Conservation (phyloP, 2,888 invertebrate genomes). For the Pammene fasciana region DNA sequence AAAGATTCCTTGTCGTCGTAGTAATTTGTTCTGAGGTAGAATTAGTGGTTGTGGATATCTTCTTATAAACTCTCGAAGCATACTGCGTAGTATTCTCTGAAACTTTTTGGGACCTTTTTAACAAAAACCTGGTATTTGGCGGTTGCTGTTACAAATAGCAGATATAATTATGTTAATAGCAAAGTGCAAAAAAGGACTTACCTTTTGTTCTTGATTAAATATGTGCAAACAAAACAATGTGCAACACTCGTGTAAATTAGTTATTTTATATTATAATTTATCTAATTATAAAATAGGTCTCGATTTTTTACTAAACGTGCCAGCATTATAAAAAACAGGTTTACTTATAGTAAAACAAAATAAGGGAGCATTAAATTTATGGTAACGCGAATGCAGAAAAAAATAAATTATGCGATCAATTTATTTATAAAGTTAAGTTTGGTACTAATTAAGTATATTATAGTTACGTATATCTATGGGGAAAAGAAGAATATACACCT, state of each 20-base stretch:
- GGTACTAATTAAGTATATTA: too few relatives aligned
- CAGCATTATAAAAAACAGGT: too few relatives aligned
- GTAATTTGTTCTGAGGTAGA: constrained; percentile 34
- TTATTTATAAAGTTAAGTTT: too few relatives aligned
- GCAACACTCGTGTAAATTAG: background rate
- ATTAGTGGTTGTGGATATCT: constrained; percentile 42
- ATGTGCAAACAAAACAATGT: constrained; percentile 7
- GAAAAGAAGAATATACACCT: too few relatives aligned
- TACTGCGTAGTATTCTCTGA: constrained; percentile 45
- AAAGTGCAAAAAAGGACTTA: constrained; percentile 14
- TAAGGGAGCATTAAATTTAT: too few relatives aligned
- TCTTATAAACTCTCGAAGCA: constrained; percentile 45
- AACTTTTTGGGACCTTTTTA: constrained; percentile 30
- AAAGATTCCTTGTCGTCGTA: constrained; percentile 54
- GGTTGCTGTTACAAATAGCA: background rate
- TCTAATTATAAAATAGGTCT: too few relatives aligned
- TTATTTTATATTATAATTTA: background rate
- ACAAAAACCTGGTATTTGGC: background rate
- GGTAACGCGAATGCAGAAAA: too few relatives aligned
- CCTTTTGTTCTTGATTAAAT: background rate
- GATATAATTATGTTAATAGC: constrained; percentile 11
- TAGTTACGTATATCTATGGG: too few relatives aligned
- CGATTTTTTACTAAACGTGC: too few relatives aligned
- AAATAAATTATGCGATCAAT: too few relatives aligned
- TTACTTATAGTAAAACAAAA: too few relatives aligned